Conservation (phyloP, 2,113 vertebrate species). For the Cairina moschata region DNA sequence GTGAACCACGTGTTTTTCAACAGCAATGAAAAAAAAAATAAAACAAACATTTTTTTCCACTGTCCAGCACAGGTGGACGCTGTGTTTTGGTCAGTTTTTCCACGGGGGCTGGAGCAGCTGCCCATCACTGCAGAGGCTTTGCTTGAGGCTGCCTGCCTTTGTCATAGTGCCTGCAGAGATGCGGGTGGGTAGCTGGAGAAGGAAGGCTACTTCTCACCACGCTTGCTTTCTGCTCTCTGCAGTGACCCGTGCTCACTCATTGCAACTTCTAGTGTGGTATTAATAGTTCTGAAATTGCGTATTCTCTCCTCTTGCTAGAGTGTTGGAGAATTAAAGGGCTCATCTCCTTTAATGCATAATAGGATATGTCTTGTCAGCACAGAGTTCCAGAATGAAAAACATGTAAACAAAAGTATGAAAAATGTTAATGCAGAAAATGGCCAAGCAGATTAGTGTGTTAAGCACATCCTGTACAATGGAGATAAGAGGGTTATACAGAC, state of each 20-base stretch:
- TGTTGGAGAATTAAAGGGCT: conserved; percentile 47
- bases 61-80: too few relatives aligned
- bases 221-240: neutral
- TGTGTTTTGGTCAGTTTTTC: too few relatives aligned
- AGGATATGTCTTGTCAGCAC: conserved; percentile 62
- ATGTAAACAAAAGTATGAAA: conserved; percentile 67
- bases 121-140: neutral
- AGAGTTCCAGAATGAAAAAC: conserved; percentile 58
- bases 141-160: neutral
- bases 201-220: neutral
- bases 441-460: conserved; percentile 70
- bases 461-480: conserved; percentile 67
- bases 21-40: neutral
- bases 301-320: conserved; percentile 14
- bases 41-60: too few relatives aligned
- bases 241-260: conserved; percentile 5
- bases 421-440: conserved; percentile 67
- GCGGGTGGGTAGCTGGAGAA: neutral
- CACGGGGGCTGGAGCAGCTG: neutral
- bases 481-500: conserved; percentile 59
- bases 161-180: fast-evolving
- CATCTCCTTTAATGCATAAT: conserved; percentile 63
- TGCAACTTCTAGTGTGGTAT: neutral
- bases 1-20: neutral
- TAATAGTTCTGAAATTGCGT: conserved; percentile 5